Evolutionary conservation across 92 coral and sea anemone species (phyloP).

Genomic region (Blastomussa wellsi): DNA sequence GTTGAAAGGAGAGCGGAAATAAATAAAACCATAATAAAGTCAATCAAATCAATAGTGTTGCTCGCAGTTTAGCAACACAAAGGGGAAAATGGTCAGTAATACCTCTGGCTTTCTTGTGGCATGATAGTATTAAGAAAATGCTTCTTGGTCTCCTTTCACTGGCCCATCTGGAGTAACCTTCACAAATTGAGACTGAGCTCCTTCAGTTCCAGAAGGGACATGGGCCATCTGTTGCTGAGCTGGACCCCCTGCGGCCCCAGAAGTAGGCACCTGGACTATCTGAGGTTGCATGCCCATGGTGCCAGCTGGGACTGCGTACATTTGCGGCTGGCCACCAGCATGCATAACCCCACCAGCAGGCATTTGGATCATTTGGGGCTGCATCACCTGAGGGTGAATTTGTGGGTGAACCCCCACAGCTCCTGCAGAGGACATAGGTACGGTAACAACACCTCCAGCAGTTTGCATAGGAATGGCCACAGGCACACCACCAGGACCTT

Average conservation of each 20-base stretch:
- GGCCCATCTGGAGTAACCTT: constrained; percentile 1
- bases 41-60: too few relatives aligned
- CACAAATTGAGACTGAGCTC: background rate
- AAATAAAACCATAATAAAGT: too few relatives aligned
- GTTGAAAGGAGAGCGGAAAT: too few relatives aligned
- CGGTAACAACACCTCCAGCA: constrained; percentile 32
- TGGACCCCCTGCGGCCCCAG: background rate
- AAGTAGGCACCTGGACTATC: constrained; percentile 10
- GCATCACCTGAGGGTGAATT: background rate
- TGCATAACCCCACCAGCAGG: background rate
- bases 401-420: background rate
- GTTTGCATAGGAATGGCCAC: constrained; percentile 32
- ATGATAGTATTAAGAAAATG: background rate
- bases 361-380: constrained; percentile 14
- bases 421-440: constrained; percentile 5
- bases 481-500: constrained; percentile 40
- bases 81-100: too few relatives aligned
- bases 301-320: constrained; percentile 8
- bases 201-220: background rate
- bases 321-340: constrained; percentile 13
- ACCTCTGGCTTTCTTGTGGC: too few relatives aligned
- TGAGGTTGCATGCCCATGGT: background rate
- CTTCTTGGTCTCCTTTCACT: background rate
- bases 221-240: background rate
- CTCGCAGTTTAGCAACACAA: too few relatives aligned